Evolutionary conservation across 2,888 invertebrate species (phyloP).

Genomic region (Leptinotarsa haldemani): DNA sequence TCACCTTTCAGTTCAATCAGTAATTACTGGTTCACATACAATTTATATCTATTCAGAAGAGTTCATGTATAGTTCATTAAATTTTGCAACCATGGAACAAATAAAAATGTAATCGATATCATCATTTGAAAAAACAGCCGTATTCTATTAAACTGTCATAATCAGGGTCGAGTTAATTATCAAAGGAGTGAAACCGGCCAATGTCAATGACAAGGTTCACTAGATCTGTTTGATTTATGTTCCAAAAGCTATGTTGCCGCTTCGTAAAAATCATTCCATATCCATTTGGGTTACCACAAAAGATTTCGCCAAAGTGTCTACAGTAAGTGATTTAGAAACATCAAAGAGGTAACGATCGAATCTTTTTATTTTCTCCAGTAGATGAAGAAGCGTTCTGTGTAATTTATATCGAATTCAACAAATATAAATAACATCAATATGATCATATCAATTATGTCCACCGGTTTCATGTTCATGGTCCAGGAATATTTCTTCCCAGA

Average conservation of each 20-base stretch:
- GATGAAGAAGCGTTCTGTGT: too few relatives aligned
- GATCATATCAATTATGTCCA: too few relatives aligned
- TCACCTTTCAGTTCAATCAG: not conserved
- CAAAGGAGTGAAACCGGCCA: constrained; percentile 45
- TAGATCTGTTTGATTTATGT: constrained; percentile 26
- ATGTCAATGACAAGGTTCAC: constrained; percentile 59
- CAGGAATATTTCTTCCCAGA: too few relatives aligned
- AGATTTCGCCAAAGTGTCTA: too few relatives aligned
- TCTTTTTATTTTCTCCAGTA: too few relatives aligned
- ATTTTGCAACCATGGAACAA: constrained; percentile 18
- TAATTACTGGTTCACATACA: not conserved
- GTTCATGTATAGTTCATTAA: not conserved
- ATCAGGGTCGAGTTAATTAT: constrained; percentile 43
- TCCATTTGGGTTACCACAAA: too few relatives aligned
- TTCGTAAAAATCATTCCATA: too few relatives aligned
- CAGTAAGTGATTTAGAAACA: too few relatives aligned
- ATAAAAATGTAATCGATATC: constrained; percentile 45
- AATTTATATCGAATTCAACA: too few relatives aligned
- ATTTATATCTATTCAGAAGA: not conserved
- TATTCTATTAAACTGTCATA: constrained; percentile 54
- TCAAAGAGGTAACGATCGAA: too few relatives aligned
- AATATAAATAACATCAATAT: too few relatives aligned
- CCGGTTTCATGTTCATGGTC: too few relatives aligned
- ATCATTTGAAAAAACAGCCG: constrained; percentile 58
- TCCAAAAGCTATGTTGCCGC: constrained; percentile 28